Base-by-base conservation (phyloP, 2,888 invertebrate genomes). In the Meghimatium bilineatum region DNA sequence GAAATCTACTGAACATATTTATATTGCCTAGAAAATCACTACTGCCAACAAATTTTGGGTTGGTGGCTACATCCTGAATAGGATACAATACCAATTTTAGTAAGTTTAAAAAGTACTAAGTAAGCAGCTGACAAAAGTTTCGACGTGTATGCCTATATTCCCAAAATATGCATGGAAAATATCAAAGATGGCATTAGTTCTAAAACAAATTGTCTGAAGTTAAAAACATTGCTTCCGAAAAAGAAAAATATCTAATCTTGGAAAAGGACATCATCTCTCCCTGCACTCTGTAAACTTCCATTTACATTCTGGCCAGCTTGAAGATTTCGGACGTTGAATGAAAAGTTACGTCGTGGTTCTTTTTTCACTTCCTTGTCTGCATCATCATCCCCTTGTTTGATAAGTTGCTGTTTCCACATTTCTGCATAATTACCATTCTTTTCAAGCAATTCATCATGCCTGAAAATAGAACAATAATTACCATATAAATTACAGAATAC, bases 391-490 rank as follows among this genome's bases (percentile, higher is more conserved):
- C 63, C 83, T n/a, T 72, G 78, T 76, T 90, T 89, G 23, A 96
- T 95, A 17, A 97, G 94, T 91, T 98, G 98, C 88, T 97, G 96
- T 88, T 96, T 95, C 99, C 99, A 99, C 98, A 99, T 99, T 44
- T 96, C 95, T 0, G 96, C 95, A 94, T 99, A 99, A 78, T 96
- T 94, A 6, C 97, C 97, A 86, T 95, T 95, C 89, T 94, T 94
- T 1, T 94, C 94, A 75, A 97, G 93, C 8, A 97, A 94, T 76
- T 96, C 95, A 86, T 96, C 96, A 93, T 97, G 97, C 79, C 96
- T 97, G 94, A 38, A 67, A 0, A 34, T 44, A 66, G 23, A 20
- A 32, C 3, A 36, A 14, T 17, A 56, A 71, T 17, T 34, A 36
- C 2, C 8, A 71, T 49, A 12, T n/a, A n/a, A n/a, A n/a, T n/a